phyloP scores from a whole-genome alignment of 1,140 invertebrate species.

The Euura saliciscinereae region DNA sequence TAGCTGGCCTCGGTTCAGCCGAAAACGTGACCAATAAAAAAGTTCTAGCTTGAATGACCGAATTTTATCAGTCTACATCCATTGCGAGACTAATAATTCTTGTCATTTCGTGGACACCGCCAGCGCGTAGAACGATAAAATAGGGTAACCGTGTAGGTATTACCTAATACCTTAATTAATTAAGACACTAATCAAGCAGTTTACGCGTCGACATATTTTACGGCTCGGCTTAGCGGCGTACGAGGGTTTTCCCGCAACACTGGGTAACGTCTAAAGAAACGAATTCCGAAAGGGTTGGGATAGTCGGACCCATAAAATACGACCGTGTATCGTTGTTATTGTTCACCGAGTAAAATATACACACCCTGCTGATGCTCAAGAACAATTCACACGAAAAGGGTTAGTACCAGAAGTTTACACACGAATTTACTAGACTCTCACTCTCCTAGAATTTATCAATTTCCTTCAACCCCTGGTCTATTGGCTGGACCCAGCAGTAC shows the following conservation, averaged over 20 bases:
- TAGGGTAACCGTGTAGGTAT: background rate
- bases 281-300: background rate
- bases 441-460: background rate
- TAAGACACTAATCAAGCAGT: background rate
- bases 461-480: background rate
- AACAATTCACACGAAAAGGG: background rate
- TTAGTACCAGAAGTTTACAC: background rate
- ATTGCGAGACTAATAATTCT: too few relatives aligned
- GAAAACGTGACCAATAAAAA: too few relatives aligned
- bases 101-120: too few relatives aligned
- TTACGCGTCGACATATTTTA: background rate
- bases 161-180: conserved; percentile 3
- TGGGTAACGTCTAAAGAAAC: background rate
- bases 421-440: background rate
- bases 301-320: background rate
- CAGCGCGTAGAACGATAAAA: background rate
- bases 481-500: background rate
- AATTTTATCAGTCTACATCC: too few relatives aligned
- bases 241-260: too few relatives aligned
- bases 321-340: background rate
- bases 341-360: background rate
- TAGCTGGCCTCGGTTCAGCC: too few relatives aligned
- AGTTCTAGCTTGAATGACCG: too few relatives aligned
- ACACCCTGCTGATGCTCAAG: background rate
- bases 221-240: background rate